Evolutionary conservation across 2,113 vertebrate genomes (phyloP).

Genomic region (Bostrychus sinensis): DNA sequence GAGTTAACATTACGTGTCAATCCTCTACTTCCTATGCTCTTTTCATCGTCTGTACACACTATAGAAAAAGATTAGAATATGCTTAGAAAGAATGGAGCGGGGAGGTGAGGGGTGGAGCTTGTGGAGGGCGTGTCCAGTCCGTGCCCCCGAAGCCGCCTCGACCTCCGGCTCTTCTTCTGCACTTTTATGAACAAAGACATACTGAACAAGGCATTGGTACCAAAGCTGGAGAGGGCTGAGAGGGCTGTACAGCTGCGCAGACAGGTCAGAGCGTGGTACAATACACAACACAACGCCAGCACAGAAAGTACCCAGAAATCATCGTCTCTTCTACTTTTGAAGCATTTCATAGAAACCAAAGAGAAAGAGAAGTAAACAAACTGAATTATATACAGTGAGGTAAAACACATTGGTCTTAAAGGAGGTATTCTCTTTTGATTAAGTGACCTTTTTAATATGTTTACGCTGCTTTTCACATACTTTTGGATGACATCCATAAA

Average conservation of each 20-base stretch:
- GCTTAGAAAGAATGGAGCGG: constrained; percentile 51
- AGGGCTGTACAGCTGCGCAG: constrained; percentile 72
- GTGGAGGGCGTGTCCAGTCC: constrained; percentile 40
- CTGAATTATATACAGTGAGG: constrained; percentile 81
- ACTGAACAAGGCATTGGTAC: constrained; percentile 74
- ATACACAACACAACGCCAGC: constrained; percentile 63
- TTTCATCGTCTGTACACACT: constrained; percentile 77
- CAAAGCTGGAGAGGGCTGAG: constrained; percentile 63
- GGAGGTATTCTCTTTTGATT: constrained; percentile 81
- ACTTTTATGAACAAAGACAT: constrained; percentile 51
- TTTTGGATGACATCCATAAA: constrained; percentile 68
- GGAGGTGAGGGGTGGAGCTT: constrained; percentile 38
- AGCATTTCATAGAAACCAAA: constrained; percentile 80
- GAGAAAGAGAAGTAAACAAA: constrained; percentile 74
- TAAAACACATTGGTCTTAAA: constrained; percentile 84
- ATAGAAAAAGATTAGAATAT: constrained; percentile 72
- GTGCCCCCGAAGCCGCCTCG: constrained; percentile 32
- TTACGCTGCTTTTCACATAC: constrained; percentile 57
- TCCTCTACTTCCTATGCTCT: constrained; percentile 77
- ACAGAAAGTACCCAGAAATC: constrained; percentile 54
- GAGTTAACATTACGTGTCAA: constrained; percentile 76
- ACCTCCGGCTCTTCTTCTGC: constrained; percentile 23
- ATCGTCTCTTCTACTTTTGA: constrained; percentile 59
- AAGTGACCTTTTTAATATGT: constrained; percentile 70
- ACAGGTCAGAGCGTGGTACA: constrained; percentile 73